Evolutionary conservation across 2,888 invertebrate species (phyloP), one percentile per base, ranked within the genome.

Genomic region (Clitarchus hookeri): DNA sequence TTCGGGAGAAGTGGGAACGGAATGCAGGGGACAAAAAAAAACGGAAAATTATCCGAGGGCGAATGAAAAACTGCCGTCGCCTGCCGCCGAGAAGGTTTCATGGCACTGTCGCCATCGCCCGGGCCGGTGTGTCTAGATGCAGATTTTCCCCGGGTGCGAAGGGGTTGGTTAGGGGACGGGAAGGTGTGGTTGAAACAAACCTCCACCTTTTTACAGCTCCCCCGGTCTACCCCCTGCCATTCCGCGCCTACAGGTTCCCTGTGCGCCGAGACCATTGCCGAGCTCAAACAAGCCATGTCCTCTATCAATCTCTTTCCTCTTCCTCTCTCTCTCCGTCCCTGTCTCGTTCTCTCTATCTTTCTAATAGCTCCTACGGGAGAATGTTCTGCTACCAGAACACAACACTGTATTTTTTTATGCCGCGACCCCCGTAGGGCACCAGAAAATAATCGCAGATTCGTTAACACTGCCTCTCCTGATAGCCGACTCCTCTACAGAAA

Each of bases 401-500:
- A 65, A 65, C 65, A 65, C 3, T 9, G 65, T 65, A 6, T 19
- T 65, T 65, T n/a, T 65, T n/a, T 23, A 19, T 65, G 23, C 65
- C n/a, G 36, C 16, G 13, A 65, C 65, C 23, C n/a, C 19, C 19
- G 19, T 23, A 65, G 48, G 48, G 48, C 65, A 19, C 19, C n/a
- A 65, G 65, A 65, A 65, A 65, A 65, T 65, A 65, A 65, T 65
- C 65, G 65, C 65, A 65, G 65, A 23, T 65, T 65, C 65, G 23
- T 16, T 65, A 65, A 65, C 65, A 65, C 65, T 65, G 23, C n/a
- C 65, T 65, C 23, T 19, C 23, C 11, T 1, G 48, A 48, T 2
- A 65, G 65, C 16, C 19, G 19, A 65, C 65, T n/a, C 65, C 1
- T 65, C 13, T 23, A 23, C 65, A n/a, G n/a, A 65, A 65, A 53